These are phyloP conservation scores for Phyllotreta cruciferae DNA, from an alignment of 2,888 invertebrate species.

Conservation along the genomic window DNA sequence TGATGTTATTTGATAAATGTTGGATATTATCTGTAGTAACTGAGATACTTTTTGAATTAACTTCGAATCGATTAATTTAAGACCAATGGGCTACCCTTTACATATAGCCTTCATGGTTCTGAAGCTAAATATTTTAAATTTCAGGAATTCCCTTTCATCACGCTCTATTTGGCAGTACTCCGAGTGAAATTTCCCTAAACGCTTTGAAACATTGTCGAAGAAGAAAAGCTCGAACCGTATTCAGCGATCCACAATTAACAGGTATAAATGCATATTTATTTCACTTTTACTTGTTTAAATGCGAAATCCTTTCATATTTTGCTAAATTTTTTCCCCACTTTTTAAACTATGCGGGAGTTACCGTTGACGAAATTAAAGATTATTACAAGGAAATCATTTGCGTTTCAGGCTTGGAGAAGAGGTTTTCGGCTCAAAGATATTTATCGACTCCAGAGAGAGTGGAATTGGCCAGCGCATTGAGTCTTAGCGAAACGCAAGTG, in stretches of 20 bases:
- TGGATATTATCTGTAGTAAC: too few relatives aligned
- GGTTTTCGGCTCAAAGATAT: slow-evolving; percentile 94
- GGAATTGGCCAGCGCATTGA: slow-evolving; percentile 90
- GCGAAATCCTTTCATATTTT: too few relatives aligned
- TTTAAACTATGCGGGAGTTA: too few relatives aligned
- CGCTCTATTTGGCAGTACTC: slow-evolving; percentile 69
- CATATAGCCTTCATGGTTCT: too few relatives aligned
- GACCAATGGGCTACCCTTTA: too few relatives aligned
- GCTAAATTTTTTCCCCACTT: too few relatives aligned
- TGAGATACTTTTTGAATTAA: too few relatives aligned
- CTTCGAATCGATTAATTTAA: too few relatives aligned
- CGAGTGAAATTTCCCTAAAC: slow-evolving; percentile 71
- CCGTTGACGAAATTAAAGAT: not conserved
- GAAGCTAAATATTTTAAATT: slow-evolving; percentile 17
- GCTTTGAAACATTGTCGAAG: slow-evolving; percentile 93
- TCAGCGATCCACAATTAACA: slow-evolving; percentile 80
- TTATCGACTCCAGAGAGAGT: slow-evolving; percentile 96
- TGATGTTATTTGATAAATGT: too few relatives aligned
- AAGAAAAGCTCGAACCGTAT: slow-evolving; percentile 94
- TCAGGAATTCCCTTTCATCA: slow-evolving; percentile 70
- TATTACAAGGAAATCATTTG: not conserved
- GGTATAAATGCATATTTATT: slow-evolving; percentile 49
- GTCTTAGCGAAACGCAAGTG: slow-evolving; percentile 91
- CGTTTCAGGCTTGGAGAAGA: slow-evolving; percentile 83
- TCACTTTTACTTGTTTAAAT: too few relatives aligned